Percentiles rank a stretch among this genome's conserved stretches.
Conservation (phyloP, 2,888 invertebrate species). For the Drosophila anceps region DNA sequence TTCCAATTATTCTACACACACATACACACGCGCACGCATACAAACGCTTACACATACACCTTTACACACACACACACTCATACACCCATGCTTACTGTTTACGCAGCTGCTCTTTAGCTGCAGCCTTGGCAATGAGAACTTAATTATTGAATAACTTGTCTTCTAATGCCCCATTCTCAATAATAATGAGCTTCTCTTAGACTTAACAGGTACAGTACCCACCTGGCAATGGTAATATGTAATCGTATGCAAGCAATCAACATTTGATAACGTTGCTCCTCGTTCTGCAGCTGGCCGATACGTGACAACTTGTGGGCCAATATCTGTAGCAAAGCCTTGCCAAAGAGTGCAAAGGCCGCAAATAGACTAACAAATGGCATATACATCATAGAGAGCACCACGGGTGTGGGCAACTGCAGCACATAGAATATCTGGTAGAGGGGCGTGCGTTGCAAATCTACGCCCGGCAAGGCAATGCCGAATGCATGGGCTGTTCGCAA, state of each 20-base stretch:
- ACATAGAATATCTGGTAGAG: slow-evolving; percentile 81
- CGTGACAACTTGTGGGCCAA: slow-evolving; percentile 66
- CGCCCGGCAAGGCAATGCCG: slow-evolving; percentile 78
- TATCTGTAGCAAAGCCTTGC: slow-evolving; percentile 72
- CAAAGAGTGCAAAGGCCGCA: slow-evolving; percentile 82
- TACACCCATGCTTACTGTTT: no score
- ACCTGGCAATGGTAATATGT: slow-evolving; percentile 64
- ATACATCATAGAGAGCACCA: slow-evolving; percentile 75
- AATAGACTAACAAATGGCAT: slow-evolving; percentile 83
- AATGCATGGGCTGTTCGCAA: slow-evolving; percentile 75
- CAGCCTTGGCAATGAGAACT: no score
- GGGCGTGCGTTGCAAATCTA: slow-evolving; percentile 75
- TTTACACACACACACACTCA: no score
- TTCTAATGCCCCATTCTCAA: background rate
- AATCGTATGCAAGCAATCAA: slow-evolving; percentile 70
- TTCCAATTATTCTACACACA: no score
- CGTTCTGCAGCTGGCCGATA: slow-evolving; percentile 44
- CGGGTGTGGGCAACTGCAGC: slow-evolving; percentile 69
- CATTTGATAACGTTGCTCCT: slow-evolving; percentile 53
- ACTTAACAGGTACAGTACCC: background rate
- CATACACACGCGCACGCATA: no score
- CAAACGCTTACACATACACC: no score
- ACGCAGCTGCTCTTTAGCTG: no score
- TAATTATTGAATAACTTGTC: no score
- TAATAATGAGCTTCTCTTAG: background rate